phyloP scores from a whole-genome alignment of 2,888 invertebrate genomes.

The Spicauda simplicius region DNA sequence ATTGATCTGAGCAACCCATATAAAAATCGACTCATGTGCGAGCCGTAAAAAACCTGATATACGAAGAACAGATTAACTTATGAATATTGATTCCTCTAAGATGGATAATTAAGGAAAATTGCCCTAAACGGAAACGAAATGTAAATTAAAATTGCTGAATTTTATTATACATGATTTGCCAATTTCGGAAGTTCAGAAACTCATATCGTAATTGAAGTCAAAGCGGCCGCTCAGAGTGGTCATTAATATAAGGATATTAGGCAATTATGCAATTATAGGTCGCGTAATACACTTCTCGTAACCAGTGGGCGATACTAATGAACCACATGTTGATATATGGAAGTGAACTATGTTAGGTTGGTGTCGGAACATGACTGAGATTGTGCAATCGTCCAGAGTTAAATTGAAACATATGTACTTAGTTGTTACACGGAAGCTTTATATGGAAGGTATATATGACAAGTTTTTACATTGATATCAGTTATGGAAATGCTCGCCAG shows the following conservation, averaged over 20 bases:
- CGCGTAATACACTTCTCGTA: slow-evolving; percentile 24
- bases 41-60: not conserved
- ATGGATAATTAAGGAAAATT: not conserved
- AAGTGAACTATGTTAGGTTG: slow-evolving; percentile 25
- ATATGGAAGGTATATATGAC: slow-evolving; percentile 16
- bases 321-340: slow-evolving; percentile 36
- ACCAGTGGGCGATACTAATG: slow-evolving; percentile 14
- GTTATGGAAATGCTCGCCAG: slow-evolving; percentile 2
- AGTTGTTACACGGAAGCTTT: slow-evolving; percentile 8
- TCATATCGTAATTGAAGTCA: slow-evolving; percentile 23
- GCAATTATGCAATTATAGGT: slow-evolving; percentile 29
- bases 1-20: not conserved
- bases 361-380: slow-evolving; percentile 14
- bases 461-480: slow-evolving; percentile 11
- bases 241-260: slow-evolving; percentile 30
- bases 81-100: not conserved
- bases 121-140: not conserved
- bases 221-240: slow-evolving; percentile 5
- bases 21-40: not conserved
- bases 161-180: slow-evolving; percentile 9
- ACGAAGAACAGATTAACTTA: not conserved
- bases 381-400: slow-evolving; percentile 15
- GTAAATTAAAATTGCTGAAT: slow-evolving; percentile 1
- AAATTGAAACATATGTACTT: slow-evolving; percentile 13
- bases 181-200: slow-evolving; percentile 13